A percentile compares a stretch with the other conserved stretches of the same genome.
These are phyloP conservation scores for Thunnus albacares DNA, from an alignment of 2,797 vertebrate genomes.

Conservation along the genomic window DNA sequence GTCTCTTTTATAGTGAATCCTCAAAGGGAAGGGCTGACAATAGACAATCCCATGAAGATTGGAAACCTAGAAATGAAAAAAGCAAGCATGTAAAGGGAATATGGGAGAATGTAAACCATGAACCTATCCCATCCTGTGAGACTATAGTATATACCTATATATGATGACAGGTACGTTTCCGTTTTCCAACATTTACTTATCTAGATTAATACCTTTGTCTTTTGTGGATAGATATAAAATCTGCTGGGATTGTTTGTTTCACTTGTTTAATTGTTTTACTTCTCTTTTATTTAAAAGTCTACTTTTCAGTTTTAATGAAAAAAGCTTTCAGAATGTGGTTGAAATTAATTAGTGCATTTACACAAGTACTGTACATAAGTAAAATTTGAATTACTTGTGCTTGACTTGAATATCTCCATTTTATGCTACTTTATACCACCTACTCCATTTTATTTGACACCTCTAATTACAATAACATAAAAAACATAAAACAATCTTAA, in stretches of 20 bases:
- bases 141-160: background rate
- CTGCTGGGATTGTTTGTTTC: background rate
- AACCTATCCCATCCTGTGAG: constrained; percentile 17
- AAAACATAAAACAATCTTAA: too few species aligned
- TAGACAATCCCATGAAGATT: background rate
- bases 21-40: constrained; percentile 12
- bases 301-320: background rate
- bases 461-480: background rate
- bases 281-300: too few species aligned
- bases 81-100: constrained; percentile 29
- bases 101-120: constrained; percentile 34
- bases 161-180: background rate
- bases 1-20: constrained; percentile 18
- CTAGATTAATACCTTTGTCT: background rate
- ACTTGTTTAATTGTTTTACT: background rate
- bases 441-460: background rate
- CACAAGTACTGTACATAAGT: background rate
- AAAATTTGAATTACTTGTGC: background rate
- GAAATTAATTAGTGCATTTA: background rate
- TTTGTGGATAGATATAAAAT: background rate
- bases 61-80: constrained; percentile 12
- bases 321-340: background rate
- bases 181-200: constrained; percentile 4
- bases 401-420: background rate
- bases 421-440: background rate